phyloP scores from a whole-genome alignment of 2,113 vertebrate species.

The Probosciger aterrimus region DNA sequence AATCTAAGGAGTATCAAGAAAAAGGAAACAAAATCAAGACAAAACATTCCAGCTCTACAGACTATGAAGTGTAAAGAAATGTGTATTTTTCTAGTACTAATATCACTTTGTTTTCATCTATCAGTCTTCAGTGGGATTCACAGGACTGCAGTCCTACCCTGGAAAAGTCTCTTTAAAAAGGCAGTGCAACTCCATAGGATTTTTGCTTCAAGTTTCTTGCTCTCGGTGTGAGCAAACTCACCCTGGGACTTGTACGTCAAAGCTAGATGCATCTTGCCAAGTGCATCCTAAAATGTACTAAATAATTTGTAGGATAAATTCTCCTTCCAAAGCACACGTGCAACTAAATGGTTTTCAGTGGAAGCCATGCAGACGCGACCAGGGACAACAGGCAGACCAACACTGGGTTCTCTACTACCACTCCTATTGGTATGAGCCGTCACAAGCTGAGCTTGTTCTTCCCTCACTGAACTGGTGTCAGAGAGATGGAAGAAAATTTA shows the following conservation, averaged over 20 bases:
- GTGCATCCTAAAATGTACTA: neutral
- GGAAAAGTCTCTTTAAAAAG: neutral
- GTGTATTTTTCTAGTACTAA: neutral
- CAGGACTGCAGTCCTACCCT: neutral
- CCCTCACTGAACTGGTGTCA: neutral
- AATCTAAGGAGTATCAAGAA: neutral
- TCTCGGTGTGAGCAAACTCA: neutral
- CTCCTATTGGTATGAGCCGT: neutral
- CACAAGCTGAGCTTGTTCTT: neutral
- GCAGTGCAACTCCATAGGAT: neutral
- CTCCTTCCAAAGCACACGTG: neutral
- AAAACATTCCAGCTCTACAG: neutral
- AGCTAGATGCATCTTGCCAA: neutral
- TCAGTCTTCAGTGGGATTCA: neutral
- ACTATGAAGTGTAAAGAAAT: neutral
- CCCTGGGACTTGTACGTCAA: accelerated
- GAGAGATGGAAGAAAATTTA: neutral
- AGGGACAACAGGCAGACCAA: neutral
- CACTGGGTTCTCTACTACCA: neutral
- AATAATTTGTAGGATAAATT: neutral
- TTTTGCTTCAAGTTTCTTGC: neutral
- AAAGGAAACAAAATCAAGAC: neutral
- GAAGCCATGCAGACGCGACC: neutral
- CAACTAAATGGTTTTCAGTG: neutral
- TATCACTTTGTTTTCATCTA: neutral